Percentiles rank a stretch among this genome's conserved stretches.
Evolutionary conservation across 2,888 invertebrate genomes (phyloP).

Genomic region (Drosophila parthenogenetica): DNA sequence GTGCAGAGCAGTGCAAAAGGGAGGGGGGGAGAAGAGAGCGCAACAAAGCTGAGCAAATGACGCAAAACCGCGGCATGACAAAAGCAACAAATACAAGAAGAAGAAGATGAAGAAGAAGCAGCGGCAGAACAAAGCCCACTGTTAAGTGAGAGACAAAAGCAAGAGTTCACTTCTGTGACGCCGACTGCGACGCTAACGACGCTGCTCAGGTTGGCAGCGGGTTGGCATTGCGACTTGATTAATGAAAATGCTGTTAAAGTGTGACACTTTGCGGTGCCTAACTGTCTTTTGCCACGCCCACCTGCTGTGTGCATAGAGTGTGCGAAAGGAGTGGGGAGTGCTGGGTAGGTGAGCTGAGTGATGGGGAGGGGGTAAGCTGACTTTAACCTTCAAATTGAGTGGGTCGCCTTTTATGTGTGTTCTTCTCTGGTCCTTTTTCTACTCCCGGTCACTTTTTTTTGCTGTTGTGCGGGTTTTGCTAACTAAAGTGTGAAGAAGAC

Average conservation of each 20-base stretch:
- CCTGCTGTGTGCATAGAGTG: constrained; percentile 20
- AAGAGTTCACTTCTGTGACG: background rate
- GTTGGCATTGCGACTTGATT: constrained; percentile 57
- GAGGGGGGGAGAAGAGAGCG: background rate
- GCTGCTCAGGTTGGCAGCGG: constrained; percentile 27
- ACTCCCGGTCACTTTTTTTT: background rate
- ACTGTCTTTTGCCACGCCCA: constrained; percentile 65
- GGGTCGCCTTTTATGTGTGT: constrained; percentile 36
- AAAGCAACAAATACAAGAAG: constrained; percentile 9
- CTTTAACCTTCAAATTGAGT: constrained; percentile 55
- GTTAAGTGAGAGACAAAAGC: constrained; percentile 49
- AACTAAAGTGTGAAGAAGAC: constrained; percentile 52
- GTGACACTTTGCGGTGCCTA: constrained; percentile 75
- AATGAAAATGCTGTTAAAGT: constrained; percentile 78
- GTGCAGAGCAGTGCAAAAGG: background rate
- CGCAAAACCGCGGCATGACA: constrained; percentile 45
- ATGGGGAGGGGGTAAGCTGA: background rate
- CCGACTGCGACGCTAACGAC: constrained; percentile 1
- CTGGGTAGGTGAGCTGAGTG: too few relatives aligned
- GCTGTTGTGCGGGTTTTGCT: background rate
- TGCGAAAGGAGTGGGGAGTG: background rate
- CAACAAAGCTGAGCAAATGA: constrained; percentile 34
- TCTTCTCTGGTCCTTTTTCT: constrained; percentile 7
- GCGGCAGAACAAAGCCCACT: background rate
- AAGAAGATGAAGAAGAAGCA: background rate